These are phyloP conservation scores for Dasyurus viverrinus DNA, from an alignment of 2,113 vertebrate genomes.

Conservation along the genomic window DNA sequence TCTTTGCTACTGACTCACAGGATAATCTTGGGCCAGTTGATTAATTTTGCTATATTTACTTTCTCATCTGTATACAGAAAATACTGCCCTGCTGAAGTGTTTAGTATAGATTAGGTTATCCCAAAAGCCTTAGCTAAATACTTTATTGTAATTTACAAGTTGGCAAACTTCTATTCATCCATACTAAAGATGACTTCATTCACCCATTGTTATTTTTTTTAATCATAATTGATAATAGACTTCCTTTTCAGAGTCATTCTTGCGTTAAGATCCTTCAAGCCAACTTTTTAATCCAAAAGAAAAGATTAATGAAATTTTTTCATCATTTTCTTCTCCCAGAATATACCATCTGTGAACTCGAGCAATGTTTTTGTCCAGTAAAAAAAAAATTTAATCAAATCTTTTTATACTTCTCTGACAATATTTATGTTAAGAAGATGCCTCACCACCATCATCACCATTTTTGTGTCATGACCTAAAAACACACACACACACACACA, in stretches of 20 bases:
- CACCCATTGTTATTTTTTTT: slow-evolving; percentile 49
- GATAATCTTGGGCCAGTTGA: slow-evolving; percentile 52
- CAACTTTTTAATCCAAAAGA: slow-evolving; percentile 33
- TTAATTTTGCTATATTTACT: slow-evolving; percentile 49
- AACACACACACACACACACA: too few relatives aligned
- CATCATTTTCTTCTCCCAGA: background rate
- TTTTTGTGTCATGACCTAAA: background rate
- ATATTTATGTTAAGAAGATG: background rate
- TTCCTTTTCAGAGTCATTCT: slow-evolving; percentile 46
- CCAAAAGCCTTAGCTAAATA: slow-evolving; percentile 64
- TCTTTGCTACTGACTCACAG: slow-evolving; percentile 13
- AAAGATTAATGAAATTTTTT: slow-evolving; percentile 21
- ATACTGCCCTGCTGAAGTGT: slow-evolving; percentile 54
- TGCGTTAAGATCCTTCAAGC: slow-evolving; percentile 19
- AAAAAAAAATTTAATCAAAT: background rate
- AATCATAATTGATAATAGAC: slow-evolving; percentile 53
- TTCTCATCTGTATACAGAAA: slow-evolving; percentile 56
- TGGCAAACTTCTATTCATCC: slow-evolving; percentile 52
- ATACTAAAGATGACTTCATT: slow-evolving; percentile 63
- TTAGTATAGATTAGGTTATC: slow-evolving; percentile 60
- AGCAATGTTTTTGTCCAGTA: background rate
- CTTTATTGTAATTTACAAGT: slow-evolving; percentile 64
- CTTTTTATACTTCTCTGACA: background rate
- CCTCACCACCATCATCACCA: background rate
- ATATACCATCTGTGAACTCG: background rate